phyloP scores from a whole-genome alignment of 1,140 invertebrate species.

The Hypsibius dujardini region DNA sequence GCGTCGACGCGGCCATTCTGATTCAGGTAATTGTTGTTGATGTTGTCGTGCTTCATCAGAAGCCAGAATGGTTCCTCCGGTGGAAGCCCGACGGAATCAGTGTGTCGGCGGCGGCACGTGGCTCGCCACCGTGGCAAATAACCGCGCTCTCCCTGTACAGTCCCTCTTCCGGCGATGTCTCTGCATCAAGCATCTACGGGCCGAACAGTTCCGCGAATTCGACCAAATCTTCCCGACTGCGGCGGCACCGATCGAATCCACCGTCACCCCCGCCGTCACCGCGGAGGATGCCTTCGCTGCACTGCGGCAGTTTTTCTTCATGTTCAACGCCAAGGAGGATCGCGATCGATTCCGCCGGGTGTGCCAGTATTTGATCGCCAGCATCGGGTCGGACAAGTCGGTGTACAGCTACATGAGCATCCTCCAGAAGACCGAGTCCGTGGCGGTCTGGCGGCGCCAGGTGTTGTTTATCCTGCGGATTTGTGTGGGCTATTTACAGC shows the following conservation, averaged over 20 bases:
- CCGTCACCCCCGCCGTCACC: background rate
- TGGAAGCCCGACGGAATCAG: too few relatives aligned
- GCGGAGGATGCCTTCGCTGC: background rate
- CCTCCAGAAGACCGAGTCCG: background rate
- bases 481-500: background rate
- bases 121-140: background rate
- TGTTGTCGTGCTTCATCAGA: background rate
- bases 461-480: background rate
- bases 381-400: background rate
- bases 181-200: slow-evolving; percentile 13
- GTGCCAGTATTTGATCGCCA: background rate
- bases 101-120: background rate
- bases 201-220: background rate
- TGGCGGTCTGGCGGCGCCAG: background rate
- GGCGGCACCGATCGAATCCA: background rate
- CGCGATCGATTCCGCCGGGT: background rate
- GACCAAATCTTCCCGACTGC: background rate
- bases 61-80: background rate
- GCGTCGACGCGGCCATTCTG: slow-evolving; percentile 47
- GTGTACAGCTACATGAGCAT: background rate
- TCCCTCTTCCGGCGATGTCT: slow-evolving; percentile 12
- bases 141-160: slow-evolving; percentile 12
- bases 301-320: slow-evolving; percentile 8
- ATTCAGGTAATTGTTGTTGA: slow-evolving; percentile 44
- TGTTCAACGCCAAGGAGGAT: slow-evolving; percentile 11